Evolutionary conservation across 2,888 invertebrate genomes (phyloP).

Genomic region (Erebia epiphron): DNA sequence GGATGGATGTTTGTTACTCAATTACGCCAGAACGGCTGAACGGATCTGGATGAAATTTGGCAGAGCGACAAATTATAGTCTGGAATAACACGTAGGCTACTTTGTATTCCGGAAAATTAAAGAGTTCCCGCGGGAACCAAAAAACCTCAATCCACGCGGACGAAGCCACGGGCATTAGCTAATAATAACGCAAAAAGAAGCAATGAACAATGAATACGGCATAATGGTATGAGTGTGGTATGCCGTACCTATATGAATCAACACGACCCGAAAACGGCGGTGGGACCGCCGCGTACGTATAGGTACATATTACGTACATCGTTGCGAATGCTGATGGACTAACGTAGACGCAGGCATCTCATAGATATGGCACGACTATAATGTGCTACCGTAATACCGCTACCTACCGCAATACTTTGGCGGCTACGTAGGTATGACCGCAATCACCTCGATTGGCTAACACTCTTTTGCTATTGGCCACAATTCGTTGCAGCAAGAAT

Average conservation of each 20-base stretch:
- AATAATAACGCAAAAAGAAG: neutral
- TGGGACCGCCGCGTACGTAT: neutral
- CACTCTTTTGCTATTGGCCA: no score
- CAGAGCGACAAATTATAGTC: no score
- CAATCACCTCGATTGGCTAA: no score
- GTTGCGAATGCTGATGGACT: neutral
- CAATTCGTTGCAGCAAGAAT: no score
- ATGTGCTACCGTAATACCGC: neutral
- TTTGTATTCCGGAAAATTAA: no score
- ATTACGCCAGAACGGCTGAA: no score
- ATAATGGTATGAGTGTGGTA: neutral
- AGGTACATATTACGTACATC: neutral
- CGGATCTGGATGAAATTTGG: no score
- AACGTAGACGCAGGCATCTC: neutral
- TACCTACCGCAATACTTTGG: neutral
- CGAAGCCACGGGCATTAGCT: neutral
- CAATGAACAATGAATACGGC: neutral
- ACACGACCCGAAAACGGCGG: neutral
- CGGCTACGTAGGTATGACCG: no score
- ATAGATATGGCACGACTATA: neutral
- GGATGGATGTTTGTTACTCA: no score
- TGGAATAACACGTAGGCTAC: no score
- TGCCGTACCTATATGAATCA: neutral
- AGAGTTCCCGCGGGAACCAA: no score
- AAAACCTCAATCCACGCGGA: neutral